Evolutionary conservation across 23 tunicate species (phyloP), one percentile per base, ranked within the genome.

Genomic region (Trididemnum nubilum): DNA sequence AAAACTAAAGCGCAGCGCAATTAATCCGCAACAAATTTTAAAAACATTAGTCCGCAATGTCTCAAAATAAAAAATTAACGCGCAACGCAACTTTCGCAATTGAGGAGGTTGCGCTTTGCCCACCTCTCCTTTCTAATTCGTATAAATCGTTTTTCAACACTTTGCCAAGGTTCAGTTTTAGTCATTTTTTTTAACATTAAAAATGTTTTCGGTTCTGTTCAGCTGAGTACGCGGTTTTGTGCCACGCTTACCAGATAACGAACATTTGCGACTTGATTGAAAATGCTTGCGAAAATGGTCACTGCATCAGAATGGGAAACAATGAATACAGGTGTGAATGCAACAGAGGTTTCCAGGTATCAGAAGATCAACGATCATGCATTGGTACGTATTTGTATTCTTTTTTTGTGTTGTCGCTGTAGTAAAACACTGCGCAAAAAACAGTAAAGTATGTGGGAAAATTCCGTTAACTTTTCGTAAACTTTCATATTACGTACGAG

Each of bases 311-410:
- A 33, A 85, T 95, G 92, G 91, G 79, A 34, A 73, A 76, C 82
- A 93, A 93, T 85, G 72, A 91, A 3, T 95, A 76, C 83, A 86
- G 95, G 54, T 95, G 99, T 60, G 78, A 63, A 36, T 95, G 99
- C 83, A 74, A 86, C 64, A 70, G 61, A 5, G 99, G 99, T 34
- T 95, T 89, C 51, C 52, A 80, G 0, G 87, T 88, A 3, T 77
- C 87, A 1, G 87, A 76, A 25, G 96, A 95, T 58, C 83, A 83
- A 64, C 78, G 81, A 69, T 77, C 96, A 0, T 95, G 99, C 64
- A 65, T 36, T 2, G 95, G 95, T 95, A 30, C 72, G 98, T 25
- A 44, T 44, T 44, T 44, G 12, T 44, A 44, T 7, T 9, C 54
- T 44, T 44, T 9, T 44, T 44, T 44, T 9, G 54, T 44, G 15